A percentile compares a stretch with the other conserved stretches of the same genome.
phyloP scores from a whole-genome alignment of 2,113 vertebrate species.

The Macrotus californicus region DNA sequence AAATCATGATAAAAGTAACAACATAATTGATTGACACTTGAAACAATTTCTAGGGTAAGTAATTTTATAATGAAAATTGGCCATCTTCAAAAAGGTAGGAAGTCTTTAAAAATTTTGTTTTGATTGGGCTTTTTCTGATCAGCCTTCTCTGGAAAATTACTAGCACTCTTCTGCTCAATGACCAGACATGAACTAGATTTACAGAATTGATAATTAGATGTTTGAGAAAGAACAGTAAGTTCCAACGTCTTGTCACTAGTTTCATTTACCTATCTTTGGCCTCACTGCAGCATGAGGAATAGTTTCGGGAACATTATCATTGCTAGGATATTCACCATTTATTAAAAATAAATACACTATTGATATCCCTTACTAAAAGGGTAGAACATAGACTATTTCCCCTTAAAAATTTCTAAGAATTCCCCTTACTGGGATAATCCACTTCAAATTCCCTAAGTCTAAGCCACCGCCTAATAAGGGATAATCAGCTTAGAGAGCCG shows the following conservation, averaged over 20 bases:
- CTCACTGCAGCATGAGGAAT: not conserved
- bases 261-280: not conserved
- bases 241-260: not conserved
- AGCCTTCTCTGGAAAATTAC: not conserved
- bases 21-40: not conserved
- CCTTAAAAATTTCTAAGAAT: conserved; percentile 12
- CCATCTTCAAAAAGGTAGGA: not conserved
- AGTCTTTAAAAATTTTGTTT: not conserved
- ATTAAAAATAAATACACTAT: not conserved
- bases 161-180: not conserved
- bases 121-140: not conserved
- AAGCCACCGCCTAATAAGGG: not conserved
- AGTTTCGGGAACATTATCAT: not conserved
- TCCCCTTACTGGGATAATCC: not conserved
- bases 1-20: not conserved
- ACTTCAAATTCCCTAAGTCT: not conserved
- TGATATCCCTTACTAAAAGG: not conserved
- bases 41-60: not conserved
- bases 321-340: not conserved
- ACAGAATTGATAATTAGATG: not conserved
- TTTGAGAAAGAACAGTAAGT: not conserved
- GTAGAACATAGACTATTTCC: not conserved
- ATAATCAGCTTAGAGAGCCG: not conserved
- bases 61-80: not conserved
- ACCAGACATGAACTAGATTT: not conserved